These are phyloP conservation scores for Hozukius guyotensis DNA, from an alignment of 2,797 vertebrate species.

Conservation along the genomic window DNA sequence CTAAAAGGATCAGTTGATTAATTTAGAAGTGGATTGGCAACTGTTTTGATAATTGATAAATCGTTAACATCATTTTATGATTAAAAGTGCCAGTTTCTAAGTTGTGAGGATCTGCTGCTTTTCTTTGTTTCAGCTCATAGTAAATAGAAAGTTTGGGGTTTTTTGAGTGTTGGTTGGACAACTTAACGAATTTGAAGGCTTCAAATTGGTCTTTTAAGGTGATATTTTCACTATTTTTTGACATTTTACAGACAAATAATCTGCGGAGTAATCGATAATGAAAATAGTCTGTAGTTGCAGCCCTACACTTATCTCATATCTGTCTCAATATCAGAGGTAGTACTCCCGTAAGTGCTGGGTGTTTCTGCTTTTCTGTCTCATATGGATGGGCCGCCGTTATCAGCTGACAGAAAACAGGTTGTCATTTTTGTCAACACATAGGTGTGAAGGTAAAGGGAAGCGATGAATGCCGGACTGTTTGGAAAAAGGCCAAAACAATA, in stretches of 20 bases:
- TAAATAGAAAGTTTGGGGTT: rapidly evolving
- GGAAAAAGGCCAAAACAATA: slow-evolving; percentile 9
- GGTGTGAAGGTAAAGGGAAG: slow-evolving; percentile 12
- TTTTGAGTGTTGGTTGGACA: neutral
- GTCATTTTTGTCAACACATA: slow-evolving; percentile 2
- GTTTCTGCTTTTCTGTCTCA: neutral
- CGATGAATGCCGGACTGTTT: slow-evolving; percentile 6
- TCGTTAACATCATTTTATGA: neutral
- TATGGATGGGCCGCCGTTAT: neutral
- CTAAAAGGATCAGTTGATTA: no score
- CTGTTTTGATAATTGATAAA: neutral
- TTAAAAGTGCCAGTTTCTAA: neutral
- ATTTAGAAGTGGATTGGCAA: no score
- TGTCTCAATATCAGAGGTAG: neutral
- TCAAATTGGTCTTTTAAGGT: neutral
- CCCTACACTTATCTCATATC: neutral
- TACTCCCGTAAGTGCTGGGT: neutral
- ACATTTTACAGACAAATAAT: neutral
- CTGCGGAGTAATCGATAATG: neutral
- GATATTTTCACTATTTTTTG: neutral
- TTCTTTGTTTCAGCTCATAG: neutral
- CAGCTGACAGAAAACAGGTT: neutral
- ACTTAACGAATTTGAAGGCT: neutral
- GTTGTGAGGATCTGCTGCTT: neutral
- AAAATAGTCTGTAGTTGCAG: neutral